These are phyloP conservation scores for Podilymbus podiceps DNA, from an alignment of 2,113 vertebrate species.

Conservation along the genomic window DNA sequence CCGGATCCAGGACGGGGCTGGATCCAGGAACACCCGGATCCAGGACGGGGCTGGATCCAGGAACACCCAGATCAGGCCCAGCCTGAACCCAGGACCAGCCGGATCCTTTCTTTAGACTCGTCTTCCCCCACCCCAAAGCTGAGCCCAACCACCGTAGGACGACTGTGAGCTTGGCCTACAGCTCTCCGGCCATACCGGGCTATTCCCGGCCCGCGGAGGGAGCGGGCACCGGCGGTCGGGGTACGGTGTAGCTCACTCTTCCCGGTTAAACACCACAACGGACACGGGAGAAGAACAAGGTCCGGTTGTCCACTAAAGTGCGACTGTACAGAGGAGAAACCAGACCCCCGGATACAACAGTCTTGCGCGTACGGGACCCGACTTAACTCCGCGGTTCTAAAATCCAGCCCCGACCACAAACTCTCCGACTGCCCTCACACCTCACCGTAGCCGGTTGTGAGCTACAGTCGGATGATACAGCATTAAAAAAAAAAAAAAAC, in stretches of 20 bases:
- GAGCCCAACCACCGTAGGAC: fast-evolving
- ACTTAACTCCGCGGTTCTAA: neutral
- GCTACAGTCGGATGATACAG: neutral
- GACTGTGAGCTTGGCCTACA: neutral
- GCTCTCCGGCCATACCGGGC: fast-evolving
- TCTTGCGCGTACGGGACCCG: neutral
- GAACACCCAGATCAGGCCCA: neutral
- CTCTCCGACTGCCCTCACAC: neutral
- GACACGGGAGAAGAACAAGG: neutral
- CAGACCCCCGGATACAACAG: neutral
- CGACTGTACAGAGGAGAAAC: neutral
- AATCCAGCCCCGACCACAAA: neutral
- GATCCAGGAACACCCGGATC: too few species aligned
- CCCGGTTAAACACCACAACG: neutral
- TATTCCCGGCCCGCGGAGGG: neutral
- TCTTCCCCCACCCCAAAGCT: too few species aligned
- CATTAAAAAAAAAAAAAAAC: too few species aligned
- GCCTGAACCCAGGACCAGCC: too few species aligned
- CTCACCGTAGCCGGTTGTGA: neutral
- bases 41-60: too few species aligned
- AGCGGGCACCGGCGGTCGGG: fast-evolving
- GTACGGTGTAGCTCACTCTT: neutral
- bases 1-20: too few species aligned
- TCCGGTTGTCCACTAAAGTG: neutral
- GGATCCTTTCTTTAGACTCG: neutral